These are phyloP conservation scores for Troides aeacus DNA, from an alignment of 2,888 invertebrate genomes.

Conservation along the genomic window DNA sequence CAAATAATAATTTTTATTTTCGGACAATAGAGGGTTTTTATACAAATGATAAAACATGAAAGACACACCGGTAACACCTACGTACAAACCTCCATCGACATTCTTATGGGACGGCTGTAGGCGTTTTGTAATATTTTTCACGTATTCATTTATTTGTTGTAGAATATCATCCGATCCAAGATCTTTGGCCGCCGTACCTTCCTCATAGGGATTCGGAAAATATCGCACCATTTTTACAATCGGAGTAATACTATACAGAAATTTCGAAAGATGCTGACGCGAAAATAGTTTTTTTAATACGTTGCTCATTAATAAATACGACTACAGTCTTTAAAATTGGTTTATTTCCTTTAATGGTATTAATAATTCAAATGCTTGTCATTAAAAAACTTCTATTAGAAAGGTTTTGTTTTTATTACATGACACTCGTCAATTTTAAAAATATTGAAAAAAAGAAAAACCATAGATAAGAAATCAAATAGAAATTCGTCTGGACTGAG, in stretches of 20 bases:
- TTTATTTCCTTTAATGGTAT: neutral
- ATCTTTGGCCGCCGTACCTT: conserved; percentile 37
- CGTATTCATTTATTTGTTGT: conserved; percentile 53
- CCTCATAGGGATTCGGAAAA: conserved; percentile 61
- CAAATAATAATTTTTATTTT: conserved; percentile 70
- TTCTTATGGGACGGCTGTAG: conserved; percentile 58
- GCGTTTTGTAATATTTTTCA: conserved; percentile 58
- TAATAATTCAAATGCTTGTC: neutral
- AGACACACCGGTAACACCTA: conserved; percentile 85
- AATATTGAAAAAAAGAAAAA: neutral
- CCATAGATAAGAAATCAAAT: neutral
- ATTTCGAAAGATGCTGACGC: conserved; percentile 39
- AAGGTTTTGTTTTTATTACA: conserved; percentile 12
- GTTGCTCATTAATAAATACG: conserved; percentile 38
- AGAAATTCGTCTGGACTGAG: no score
- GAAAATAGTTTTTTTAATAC: conserved; percentile 33
- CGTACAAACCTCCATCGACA: conserved; percentile 83
- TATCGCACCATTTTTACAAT: conserved; percentile 64
- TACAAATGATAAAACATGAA: conserved; percentile 88
- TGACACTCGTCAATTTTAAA: neutral
- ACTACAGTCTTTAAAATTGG: neutral
- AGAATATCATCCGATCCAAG: conserved; percentile 49
- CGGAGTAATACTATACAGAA: conserved; percentile 40
- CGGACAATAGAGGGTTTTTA: conserved; percentile 73
- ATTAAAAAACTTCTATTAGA: neutral